These are phyloP conservation scores for Parus major DNA, from an alignment of 2,113 vertebrate genomes.

Conservation along the genomic window DNA sequence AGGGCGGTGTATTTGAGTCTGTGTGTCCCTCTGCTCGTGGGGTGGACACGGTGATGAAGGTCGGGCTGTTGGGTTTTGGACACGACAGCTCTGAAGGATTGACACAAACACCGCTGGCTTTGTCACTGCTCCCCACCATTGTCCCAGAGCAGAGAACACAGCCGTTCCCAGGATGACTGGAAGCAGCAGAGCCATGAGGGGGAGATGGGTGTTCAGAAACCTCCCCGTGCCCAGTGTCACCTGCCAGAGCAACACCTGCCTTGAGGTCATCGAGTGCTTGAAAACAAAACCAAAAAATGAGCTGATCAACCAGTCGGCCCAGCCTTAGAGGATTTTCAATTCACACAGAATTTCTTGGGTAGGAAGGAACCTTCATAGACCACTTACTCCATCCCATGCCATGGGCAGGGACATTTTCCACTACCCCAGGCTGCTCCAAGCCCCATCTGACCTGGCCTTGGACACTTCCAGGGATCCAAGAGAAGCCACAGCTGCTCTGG, in stretches of 20 bases:
- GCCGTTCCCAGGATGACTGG: accelerated
- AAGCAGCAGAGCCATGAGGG: neutral
- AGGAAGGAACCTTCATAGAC: neutral
- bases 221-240: accelerated
- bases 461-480: neutral
- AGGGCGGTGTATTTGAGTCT: neutral
- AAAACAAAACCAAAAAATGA: neutral
- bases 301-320: accelerated
- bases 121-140: accelerated
- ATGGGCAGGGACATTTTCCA: neutral
- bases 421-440: neutral
- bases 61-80: accelerated
- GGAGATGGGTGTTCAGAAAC: accelerated
- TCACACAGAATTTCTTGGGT: neutral
- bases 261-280: accelerated
- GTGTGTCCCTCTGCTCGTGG: accelerated
- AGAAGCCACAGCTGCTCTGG: neutral
- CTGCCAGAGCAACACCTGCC: neutral
- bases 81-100: accelerated
- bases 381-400: neutral
- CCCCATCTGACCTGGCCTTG: accelerated
- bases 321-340: neutral
- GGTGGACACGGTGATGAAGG: accelerated
- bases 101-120: neutral
- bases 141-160: neutral